Evolutionary conservation across 2,113 vertebrate species (phyloP), one percentile per base, ranked within the genome.

Genomic region (Scartelaos histophorus): DNA sequence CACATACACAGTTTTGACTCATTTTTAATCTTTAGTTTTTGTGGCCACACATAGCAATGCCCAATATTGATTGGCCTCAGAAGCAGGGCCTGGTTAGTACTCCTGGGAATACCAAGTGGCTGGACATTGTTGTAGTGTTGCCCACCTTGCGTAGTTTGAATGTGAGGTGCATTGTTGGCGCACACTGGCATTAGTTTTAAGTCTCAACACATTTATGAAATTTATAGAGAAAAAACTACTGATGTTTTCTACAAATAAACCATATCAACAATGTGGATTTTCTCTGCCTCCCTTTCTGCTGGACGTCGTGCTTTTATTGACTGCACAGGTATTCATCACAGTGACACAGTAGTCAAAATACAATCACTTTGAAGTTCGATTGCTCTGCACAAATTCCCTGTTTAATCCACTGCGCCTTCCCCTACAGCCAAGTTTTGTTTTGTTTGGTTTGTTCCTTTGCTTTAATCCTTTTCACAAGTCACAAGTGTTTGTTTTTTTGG

Each of bases 221-320:
- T 38, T 38, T 38, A 38, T 38, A 6, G 38, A 6, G 38, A 38
- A n/a, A 38, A 38, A 38, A 38, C 38, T 38, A 38, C 38, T 38
- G 38, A 38, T 38, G 57, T 60, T 15, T 29, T 13, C 57, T 34
- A 35, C 25, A 62, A 35, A 58, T 24, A 25, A 22, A 25, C 22
- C 12, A 4, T 24, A 58, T 62, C 66, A 68, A 66, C 29, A 35
- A 51, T 69, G 45, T 75, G 35, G 22, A 24, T 62, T 76, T 71
- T 43, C 35, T 67, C 81, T 74, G 69, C 38, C 53, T 46, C 56
- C 21, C 13, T 10, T 43, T 34, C 29, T 62, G 29, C 29, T 17
- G 29, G 16, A 62, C 7, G 6, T 19, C 58, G 38, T 22, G 60
- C 69, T 49, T 72, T 47, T 67, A 34, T 73, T 62, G 71, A 70